Conservation (phyloP, 2,888 invertebrate genomes). For the Elmis aenea region DNA sequence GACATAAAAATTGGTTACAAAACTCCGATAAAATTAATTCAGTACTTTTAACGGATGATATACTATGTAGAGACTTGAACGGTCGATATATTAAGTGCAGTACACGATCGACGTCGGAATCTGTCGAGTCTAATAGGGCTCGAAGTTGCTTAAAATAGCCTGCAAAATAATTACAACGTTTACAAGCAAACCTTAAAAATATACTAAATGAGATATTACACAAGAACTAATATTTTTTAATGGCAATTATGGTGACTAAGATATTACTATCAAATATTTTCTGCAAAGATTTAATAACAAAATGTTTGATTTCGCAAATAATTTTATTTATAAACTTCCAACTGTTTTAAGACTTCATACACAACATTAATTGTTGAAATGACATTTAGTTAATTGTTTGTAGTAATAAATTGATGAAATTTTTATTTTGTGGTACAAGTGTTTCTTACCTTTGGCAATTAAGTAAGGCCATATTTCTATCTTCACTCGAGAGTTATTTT, state of each 20-base stretch:
- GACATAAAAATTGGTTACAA: slow-evolving; percentile 61
- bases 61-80: slow-evolving; percentile 48
- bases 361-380: no score
- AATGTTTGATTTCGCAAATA: no score
- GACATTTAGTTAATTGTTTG: no score
- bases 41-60: slow-evolving; percentile 6
- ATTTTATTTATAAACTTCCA: background rate
- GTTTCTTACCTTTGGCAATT: slow-evolving; percentile 51
- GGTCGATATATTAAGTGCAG: slow-evolving; percentile 75
- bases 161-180: slow-evolving; percentile 37
- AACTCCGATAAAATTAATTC: slow-evolving; percentile 51
- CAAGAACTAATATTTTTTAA: no score
- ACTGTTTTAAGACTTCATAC: background rate
- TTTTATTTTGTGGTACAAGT: background rate
- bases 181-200: no score
- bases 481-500: slow-evolving; percentile 24
- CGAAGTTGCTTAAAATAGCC: slow-evolving; percentile 73
- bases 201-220: no score
- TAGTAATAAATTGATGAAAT: no score
- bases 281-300: no score
- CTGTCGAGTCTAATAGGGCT: slow-evolving; percentile 61
- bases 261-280: no score
- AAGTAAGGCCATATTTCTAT: slow-evolving; percentile 53
- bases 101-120: slow-evolving; percentile 62
- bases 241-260: no score